A percentile compares a stretch with the other conserved stretches of the same genome.
Conservation (phyloP, 2,797 vertebrate species). For the Etheostoma nigrum region DNA sequence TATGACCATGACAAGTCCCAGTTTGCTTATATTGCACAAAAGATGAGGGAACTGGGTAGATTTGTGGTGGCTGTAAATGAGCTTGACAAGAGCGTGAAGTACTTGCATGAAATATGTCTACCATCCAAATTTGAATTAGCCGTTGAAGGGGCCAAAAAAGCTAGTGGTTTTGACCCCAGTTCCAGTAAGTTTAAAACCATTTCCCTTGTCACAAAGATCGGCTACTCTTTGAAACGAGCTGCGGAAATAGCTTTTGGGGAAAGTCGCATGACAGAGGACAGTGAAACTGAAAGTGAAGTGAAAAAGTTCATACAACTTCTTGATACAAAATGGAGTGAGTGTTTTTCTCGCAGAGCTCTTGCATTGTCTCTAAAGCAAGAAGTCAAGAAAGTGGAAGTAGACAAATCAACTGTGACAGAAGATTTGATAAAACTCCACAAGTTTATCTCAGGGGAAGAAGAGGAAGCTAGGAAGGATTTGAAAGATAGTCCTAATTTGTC, state of each 20-base stretch:
- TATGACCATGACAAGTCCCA: slow-evolving; percentile 81
- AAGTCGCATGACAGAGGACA: slow-evolving; percentile 80
- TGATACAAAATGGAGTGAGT: slow-evolving; percentile 77
- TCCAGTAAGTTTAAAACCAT: slow-evolving; percentile 76
- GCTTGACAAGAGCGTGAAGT: slow-evolving; percentile 75
- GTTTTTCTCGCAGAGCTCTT: slow-evolving; percentile 75
- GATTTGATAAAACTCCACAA: slow-evolving; percentile 79
- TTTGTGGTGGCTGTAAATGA: slow-evolving; percentile 78
- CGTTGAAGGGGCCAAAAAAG: slow-evolving; percentile 79
- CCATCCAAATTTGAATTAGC: slow-evolving; percentile 79
- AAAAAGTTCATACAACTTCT: slow-evolving; percentile 80
- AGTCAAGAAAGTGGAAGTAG: slow-evolving; percentile 69
- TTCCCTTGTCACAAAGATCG: slow-evolving; percentile 78
- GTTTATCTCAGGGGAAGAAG: slow-evolving; percentile 71
- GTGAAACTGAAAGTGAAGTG: slow-evolving; percentile 72
- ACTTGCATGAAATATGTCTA: slow-evolving; percentile 79
- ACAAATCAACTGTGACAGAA: slow-evolving; percentile 76
- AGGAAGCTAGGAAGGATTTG: slow-evolving; percentile 75
- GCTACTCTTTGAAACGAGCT: slow-evolving; percentile 80
- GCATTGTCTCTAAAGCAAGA: slow-evolving; percentile 62
- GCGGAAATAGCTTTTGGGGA: slow-evolving; percentile 82
- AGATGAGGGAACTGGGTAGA: slow-evolving; percentile 82
- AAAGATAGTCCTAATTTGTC: slow-evolving; percentile 73
- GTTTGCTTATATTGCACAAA: slow-evolving; percentile 81
- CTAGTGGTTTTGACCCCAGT: slow-evolving; percentile 73